These are phyloP conservation scores for Abrostola triplasia DNA, from an alignment of 2,888 invertebrate genomes.

Conservation along the genomic window DNA sequence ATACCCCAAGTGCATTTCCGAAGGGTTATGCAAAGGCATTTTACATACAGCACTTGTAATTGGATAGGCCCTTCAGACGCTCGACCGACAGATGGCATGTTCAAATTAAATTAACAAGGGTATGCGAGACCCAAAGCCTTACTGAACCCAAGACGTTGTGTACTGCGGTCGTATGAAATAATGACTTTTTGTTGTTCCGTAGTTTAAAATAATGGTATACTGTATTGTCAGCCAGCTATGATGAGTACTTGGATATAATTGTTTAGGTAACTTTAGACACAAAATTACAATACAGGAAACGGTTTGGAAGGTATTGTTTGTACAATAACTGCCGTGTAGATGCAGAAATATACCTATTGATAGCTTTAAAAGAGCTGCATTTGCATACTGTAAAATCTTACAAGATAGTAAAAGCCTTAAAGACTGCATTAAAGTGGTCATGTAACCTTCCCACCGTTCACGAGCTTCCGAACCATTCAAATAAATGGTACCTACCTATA, in stretches of 20 bases:
- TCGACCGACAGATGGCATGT: constrained; percentile 77
- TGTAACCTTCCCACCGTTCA: not conserved
- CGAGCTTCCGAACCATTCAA: not conserved
- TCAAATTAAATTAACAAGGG: constrained; percentile 83
- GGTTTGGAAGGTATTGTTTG: too few relatives aligned
- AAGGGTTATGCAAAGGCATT: constrained; percentile 60
- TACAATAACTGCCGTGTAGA: too few relatives aligned
- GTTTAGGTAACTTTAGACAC: not conserved
- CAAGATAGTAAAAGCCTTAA: not conserved
- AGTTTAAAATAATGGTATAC: not conserved
- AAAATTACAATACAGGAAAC: too few relatives aligned
- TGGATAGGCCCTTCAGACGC: constrained; percentile 72
- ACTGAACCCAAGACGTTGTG: constrained; percentile 68
- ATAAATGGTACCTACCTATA: constrained; percentile 18
- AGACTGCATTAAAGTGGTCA: constrained; percentile 3
- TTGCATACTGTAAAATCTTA: not conserved
- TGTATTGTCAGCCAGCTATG: not conserved
- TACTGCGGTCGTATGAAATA: constrained; percentile 30
- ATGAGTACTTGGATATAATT: not conserved
- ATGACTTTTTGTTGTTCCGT: constrained; percentile 14
- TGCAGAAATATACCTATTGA: too few relatives aligned
- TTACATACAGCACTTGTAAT: constrained; percentile 70
- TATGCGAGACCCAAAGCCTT: constrained; percentile 63
- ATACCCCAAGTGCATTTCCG: constrained; percentile 53
- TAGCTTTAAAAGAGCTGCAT: not conserved